These are phyloP conservation scores for Apteryx mantelli DNA, from an alignment of 2,113 vertebrate genomes.

Conservation along the genomic window DNA sequence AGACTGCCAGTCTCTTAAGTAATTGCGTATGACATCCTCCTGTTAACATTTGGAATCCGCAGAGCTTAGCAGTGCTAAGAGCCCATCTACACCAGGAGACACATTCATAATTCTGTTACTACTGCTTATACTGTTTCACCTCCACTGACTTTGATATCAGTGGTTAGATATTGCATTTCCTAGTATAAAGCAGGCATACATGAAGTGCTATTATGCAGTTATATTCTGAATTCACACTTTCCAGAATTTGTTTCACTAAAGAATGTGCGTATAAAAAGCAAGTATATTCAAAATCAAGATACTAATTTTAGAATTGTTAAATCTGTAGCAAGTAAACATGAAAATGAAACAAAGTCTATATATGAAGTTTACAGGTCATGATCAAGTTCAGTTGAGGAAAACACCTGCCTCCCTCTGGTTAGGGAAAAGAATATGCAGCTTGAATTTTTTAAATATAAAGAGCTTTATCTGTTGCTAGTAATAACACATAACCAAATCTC, in stretches of 20 bases:
- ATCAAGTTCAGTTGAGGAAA: neutral
- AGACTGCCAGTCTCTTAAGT: neutral
- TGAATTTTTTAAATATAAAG: neutral
- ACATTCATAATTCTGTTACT: neutral
- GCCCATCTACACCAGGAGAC: neutral
- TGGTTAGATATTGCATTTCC: neutral
- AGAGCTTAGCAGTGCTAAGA: neutral
- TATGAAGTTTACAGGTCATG: neutral
- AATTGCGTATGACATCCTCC: neutral
- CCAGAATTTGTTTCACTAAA: neutral
- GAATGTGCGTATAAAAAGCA: neutral
- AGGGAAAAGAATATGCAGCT: neutral
- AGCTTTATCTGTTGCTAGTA: neutral
- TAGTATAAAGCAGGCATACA: neutral
- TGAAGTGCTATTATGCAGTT: neutral
- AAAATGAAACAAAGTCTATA: neutral
- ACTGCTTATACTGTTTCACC: neutral
- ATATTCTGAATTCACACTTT: neutral
- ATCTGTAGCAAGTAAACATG: neutral
- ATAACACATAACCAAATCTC: neutral
- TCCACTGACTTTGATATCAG: neutral
- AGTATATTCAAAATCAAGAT: neutral
- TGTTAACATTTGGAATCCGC: neutral
- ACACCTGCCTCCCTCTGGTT: neutral
- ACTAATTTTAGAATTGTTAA: neutral